Conservation (phyloP, 2,888 invertebrate species). For the Sturmia bella region DNA sequence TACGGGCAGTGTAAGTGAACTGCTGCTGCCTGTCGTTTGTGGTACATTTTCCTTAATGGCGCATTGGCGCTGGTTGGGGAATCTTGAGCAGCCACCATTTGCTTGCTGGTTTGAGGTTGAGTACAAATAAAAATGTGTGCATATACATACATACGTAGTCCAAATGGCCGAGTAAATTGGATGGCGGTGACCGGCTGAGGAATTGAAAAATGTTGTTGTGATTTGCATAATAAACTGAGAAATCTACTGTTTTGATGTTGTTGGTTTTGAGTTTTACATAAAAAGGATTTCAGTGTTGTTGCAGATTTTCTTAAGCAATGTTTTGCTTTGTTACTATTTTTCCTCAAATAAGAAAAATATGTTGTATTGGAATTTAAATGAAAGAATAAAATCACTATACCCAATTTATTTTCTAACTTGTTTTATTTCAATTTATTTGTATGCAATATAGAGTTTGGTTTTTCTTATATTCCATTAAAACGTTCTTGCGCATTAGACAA, state of each 20-base stretch:
- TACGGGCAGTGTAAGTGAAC: slow-evolving; percentile 5
- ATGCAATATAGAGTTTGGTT: no score
- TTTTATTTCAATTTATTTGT: slow-evolving; percentile 67
- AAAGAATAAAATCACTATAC: slow-evolving; percentile 49
- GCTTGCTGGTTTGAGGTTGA: not conserved
- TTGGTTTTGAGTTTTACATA: slow-evolving; percentile 69
- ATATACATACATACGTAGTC: slow-evolving; percentile 4
- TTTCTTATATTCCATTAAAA: not conserved
- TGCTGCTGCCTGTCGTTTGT: not conserved
- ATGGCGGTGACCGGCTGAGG: slow-evolving; percentile 46
- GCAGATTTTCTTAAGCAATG: slow-evolving; percentile 43
- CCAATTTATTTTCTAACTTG: slow-evolving; percentile 62
- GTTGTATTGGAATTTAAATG: slow-evolving; percentile 75
- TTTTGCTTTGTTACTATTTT: slow-evolving; percentile 9
- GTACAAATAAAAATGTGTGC: not conserved
- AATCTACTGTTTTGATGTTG: slow-evolving; percentile 61
- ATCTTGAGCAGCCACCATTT: slow-evolving; percentile 18
- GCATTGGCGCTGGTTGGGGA: not conserved
- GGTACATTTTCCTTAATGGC: not conserved
- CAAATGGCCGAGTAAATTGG: slow-evolving; percentile 63
- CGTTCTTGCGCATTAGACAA: not conserved
- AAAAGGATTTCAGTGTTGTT: slow-evolving; percentile 71
- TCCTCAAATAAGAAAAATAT: slow-evolving; percentile 72
- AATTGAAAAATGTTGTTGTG: slow-evolving; percentile 60
- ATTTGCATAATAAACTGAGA: slow-evolving; percentile 78